phyloP scores from a whole-genome alignment of 2,113 vertebrate species.

The Melanotaenia duboulayi region DNA sequence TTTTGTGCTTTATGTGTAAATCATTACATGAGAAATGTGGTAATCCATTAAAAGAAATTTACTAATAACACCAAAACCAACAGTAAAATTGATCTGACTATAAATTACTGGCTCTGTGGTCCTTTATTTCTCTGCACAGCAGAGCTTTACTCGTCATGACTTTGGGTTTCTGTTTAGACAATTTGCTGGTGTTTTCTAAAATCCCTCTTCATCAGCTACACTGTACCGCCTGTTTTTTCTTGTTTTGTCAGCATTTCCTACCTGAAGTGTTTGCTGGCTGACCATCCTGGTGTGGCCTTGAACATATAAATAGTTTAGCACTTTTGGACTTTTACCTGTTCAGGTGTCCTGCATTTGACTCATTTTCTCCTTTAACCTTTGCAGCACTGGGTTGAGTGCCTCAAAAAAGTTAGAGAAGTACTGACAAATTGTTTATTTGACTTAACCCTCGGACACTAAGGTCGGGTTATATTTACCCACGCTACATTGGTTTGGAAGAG shows the following conservation, averaged over 20 bases:
- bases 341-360: neutral
- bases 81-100: accelerated
- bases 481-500: too few relatives aligned
- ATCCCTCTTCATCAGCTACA: too few relatives aligned
- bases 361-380: neutral
- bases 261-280: neutral
- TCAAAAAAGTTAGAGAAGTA: neutral
- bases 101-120: accelerated
- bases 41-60: neutral
- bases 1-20: neutral
- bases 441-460: too few relatives aligned
- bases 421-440: neutral
- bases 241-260: too few relatives aligned
- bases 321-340: too few relatives aligned
- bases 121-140: neutral
- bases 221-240: too few relatives aligned
- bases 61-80: neutral
- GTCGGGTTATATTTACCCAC: too few relatives aligned
- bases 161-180: neutral
- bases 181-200: too few relatives aligned
- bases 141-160: too few relatives aligned
- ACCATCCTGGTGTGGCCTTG: neutral
- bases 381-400: neutral
- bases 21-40: neutral
- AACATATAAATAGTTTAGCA: neutral